Conservation (phyloP, 2,113 vertebrate genomes). For the Centrocercus urophasianus region DNA sequence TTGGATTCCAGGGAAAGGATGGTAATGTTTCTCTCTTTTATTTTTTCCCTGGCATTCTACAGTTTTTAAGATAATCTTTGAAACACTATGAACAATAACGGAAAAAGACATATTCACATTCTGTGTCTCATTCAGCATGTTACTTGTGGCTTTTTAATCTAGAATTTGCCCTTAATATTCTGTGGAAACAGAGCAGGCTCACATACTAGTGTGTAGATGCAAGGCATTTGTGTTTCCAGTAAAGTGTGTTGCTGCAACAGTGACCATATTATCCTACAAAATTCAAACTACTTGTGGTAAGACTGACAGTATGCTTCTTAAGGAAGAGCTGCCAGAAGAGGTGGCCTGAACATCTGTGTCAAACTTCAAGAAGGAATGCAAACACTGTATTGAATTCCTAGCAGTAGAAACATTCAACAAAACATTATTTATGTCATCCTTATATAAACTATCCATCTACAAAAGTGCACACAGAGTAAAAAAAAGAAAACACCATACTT, state of each 20-base stretch:
- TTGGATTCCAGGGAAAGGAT: neutral
- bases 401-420: constrained; percentile 11
- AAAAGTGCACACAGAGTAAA: neutral
- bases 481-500: neutral
- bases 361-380: neutral
- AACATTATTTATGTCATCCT: constrained; percentile 34
- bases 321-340: neutral
- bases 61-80: neutral
- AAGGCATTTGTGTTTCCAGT: neutral
- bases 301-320: neutral
- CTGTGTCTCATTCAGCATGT: neutral
- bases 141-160: neutral
- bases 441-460: constrained; percentile 14
- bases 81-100: neutral
- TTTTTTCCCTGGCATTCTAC: neutral
- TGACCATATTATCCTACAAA: neutral
- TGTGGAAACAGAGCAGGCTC: neutral
- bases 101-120: neutral
- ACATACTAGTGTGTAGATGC: neutral
- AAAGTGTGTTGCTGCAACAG: neutral
- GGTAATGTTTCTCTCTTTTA: neutral
- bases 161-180: neutral
- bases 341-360: constrained; percentile 28
- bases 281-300: neutral
- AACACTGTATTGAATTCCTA: neutral